Evolutionary conservation across 30 jellyfish, hydroid and myxozoan species (phyloP).

Genomic region (Euphysa ruthae): DNA sequence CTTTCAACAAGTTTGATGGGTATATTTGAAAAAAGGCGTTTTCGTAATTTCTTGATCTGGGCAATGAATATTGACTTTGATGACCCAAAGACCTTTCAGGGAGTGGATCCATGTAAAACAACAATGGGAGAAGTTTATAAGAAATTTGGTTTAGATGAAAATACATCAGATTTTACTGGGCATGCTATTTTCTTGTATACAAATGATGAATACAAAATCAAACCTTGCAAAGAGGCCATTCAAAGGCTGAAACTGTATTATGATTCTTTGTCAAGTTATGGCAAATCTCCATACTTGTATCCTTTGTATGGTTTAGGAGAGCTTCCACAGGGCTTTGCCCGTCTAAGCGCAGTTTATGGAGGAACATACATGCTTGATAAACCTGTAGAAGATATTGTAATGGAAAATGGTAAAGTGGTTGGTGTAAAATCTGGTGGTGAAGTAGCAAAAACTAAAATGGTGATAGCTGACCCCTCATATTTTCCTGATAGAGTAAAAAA

Average conservation of each 20-base stretch:
- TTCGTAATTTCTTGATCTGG: constrained; percentile 65
- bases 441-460: constrained; percentile 82
- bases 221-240: constrained; percentile 69
- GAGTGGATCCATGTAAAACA: constrained; percentile 60
- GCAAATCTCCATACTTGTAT: constrained; percentile 91
- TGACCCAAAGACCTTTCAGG: constrained; percentile 66
- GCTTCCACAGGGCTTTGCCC: constrained; percentile 98
- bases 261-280: constrained; percentile 65
- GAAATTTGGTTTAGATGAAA: constrained; percentile 78
- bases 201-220: constrained; percentile 60
- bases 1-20: constrained; percentile 95
- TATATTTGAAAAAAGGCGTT: constrained; percentile 83
- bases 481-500: constrained; percentile 77
- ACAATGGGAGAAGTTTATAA: constrained; percentile 85
- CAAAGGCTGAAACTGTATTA: constrained; percentile 55
- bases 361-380: constrained; percentile 97
- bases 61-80: constrained; percentile 50
- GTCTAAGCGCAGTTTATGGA: constrained; percentile 98
- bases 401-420: constrained; percentile 72
- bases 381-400: constrained; percentile 76
- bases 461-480: constrained; percentile 96
- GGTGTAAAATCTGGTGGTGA: constrained; percentile 91
- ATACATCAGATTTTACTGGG: constrained; percentile 95
- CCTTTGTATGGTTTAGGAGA: constrained; percentile 99
- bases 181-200: constrained; percentile 81